Evolutionary conservation across 2,797 vertebrate genomes (phyloP).

Genomic region (Lateolabrax maculatus): DNA sequence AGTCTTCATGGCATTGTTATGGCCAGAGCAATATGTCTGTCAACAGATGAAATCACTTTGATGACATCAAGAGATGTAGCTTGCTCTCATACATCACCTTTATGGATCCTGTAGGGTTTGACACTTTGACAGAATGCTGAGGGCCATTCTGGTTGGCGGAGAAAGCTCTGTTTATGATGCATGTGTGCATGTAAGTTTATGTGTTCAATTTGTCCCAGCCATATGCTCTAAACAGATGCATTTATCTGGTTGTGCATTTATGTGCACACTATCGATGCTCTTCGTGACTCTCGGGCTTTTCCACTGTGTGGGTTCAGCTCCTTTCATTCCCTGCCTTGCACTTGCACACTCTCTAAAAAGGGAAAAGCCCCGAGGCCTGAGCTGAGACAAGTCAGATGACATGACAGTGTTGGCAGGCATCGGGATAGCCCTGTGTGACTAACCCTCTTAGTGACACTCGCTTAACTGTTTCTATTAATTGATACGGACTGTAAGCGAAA

Average conservation of each 20-base stretch:
- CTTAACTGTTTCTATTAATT: constrained; percentile 72
- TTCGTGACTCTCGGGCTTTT: constrained; percentile 44
- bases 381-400: constrained; percentile 66
- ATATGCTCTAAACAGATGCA: constrained; percentile 28
- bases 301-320: constrained; percentile 43
- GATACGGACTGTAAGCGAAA: constrained; percentile 57
- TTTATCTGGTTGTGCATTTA: constrained; percentile 34
- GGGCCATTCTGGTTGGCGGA: constrained; percentile 7
- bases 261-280: constrained; percentile 30
- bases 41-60: constrained; percentile 26
- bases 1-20: constrained; percentile 4
- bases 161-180: constrained; percentile 23
- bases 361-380: constrained; percentile 56
- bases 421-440: constrained; percentile 53
- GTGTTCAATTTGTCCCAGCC: constrained; percentile 36
- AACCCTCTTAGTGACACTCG: constrained; percentile 62
- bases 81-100: constrained; percentile 34
- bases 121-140: constrained; percentile 41
- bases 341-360: constrained; percentile 61
- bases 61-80: constrained; percentile 31
- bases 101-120: constrained; percentile 9
- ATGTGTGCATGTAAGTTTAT: constrained; percentile 5
- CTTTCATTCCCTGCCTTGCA: constrained; percentile 51
- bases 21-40: constrained; percentile 28
- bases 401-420: constrained; percentile 59